Conservation (phyloP, 2,888 invertebrate genomes). For the Auanema freiburgensis region DNA sequence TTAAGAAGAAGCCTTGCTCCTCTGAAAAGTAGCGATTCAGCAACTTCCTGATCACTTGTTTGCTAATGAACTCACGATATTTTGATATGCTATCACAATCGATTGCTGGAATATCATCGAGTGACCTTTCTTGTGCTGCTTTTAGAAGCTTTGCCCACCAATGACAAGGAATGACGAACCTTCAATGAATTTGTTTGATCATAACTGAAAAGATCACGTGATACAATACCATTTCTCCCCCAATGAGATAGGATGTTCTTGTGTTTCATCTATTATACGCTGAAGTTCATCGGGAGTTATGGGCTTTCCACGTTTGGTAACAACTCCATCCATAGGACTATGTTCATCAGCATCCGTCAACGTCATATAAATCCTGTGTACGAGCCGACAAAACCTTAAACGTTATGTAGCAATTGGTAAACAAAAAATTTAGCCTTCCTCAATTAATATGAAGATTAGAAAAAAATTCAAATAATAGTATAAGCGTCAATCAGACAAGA, state of each 20-base stretch:
- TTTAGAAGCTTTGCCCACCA: conserved; percentile 48
- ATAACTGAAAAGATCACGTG: conserved; percentile 2
- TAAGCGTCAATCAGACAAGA: too few relatives aligned
- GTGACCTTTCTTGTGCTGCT: conserved; percentile 25
- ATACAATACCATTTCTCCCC: conserved; percentile 34
- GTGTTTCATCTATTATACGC: conserved; percentile 24
- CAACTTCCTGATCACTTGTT: conserved; percentile 4
- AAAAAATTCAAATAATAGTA: too few relatives aligned
- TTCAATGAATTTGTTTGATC: conserved; percentile 8
- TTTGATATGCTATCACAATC: conserved; percentile 37
- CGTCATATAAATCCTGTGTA: background rate
- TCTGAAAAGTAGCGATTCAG: conserved; percentile 15
- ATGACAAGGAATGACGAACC: conserved; percentile 36
- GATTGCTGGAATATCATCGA: conserved; percentile 37
- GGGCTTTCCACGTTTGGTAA: conserved; percentile 12
- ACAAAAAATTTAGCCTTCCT: too few relatives aligned
- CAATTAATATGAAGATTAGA: too few relatives aligned
- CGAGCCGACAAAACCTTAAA: too few relatives aligned
- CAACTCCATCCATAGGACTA: background rate
- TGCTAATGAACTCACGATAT: conserved; percentile 15
- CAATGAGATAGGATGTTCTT: conserved; percentile 19
- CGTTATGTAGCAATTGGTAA: too few relatives aligned
- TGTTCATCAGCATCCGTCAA: conserved; percentile 1
- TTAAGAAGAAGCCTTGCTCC: conserved; percentile 21
- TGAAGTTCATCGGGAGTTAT: conserved; percentile 21